phyloP scores from a whole-genome alignment of 2,113 vertebrate species.

The Mormyrus lacerda region DNA sequence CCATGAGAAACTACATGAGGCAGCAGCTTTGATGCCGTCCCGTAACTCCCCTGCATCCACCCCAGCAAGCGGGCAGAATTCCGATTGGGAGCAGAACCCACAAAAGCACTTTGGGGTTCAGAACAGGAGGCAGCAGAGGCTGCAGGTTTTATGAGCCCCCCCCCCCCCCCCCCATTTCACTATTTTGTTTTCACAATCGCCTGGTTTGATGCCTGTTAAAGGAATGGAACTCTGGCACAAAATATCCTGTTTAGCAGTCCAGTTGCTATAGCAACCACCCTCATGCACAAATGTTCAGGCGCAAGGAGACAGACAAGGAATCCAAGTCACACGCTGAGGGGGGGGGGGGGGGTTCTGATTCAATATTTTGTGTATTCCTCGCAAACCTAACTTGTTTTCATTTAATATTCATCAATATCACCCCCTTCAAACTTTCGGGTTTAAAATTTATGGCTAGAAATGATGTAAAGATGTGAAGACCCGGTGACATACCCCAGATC shows the following conservation, averaged over 20 bases:
- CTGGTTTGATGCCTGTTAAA: slow-evolving; percentile 12
- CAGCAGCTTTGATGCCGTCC: background rate
- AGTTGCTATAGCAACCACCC: slow-evolving; percentile 19
- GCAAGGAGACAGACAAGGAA: background rate
- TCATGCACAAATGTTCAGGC: background rate
- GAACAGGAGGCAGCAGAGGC: background rate
- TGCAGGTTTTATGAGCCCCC: background rate
- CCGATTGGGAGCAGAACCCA: background rate
- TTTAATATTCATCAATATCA: background rate
- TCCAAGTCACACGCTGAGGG: background rate
- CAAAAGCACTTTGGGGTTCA: background rate
- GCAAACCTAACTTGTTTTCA: background rate
- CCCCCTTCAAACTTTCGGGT: background rate
- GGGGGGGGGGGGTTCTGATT: background rate
- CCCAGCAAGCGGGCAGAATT: background rate
- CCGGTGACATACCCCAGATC: background rate
- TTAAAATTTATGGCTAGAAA: background rate
- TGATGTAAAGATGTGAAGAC: background rate
- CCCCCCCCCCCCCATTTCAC: background rate
- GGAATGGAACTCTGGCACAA: background rate
- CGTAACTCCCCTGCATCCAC: background rate
- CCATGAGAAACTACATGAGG: background rate
- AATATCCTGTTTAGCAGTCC: slow-evolving; percentile 10
- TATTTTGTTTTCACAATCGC: slow-evolving; percentile 2
- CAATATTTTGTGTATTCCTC: background rate